These are phyloP conservation scores for Petrocephalus zakoni DNA, from an alignment of 2,113 vertebrate genomes.

Conservation along the genomic window DNA sequence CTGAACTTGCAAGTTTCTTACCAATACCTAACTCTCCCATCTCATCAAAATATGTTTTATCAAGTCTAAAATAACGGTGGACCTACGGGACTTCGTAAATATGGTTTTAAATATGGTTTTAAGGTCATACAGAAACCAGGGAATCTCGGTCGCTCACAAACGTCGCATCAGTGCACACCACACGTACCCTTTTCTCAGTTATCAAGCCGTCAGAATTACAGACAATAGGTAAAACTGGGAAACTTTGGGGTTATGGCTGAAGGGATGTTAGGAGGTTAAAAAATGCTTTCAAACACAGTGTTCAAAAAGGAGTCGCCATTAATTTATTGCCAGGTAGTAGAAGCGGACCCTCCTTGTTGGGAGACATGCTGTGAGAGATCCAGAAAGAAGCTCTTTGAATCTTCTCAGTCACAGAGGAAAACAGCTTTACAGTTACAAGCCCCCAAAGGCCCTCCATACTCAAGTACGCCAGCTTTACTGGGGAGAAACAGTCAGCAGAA, in stretches of 20 bases:
- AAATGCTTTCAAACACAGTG: background rate
- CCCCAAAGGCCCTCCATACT: background rate
- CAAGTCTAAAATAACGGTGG: background rate
- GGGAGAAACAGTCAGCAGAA: background rate
- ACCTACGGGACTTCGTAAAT: background rate
- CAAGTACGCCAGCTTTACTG: background rate
- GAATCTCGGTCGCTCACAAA: background rate
- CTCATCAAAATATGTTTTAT: background rate
- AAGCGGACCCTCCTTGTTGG: background rate
- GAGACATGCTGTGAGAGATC: background rate
- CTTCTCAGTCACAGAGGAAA: background rate
- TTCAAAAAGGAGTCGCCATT: background rate
- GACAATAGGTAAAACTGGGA: background rate
- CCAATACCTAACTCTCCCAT: background rate
- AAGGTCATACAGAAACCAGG: background rate
- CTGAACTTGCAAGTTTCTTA: constrained; percentile 1
- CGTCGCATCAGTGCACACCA: background rate
- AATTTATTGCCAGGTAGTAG: background rate
- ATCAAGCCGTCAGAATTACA: background rate
- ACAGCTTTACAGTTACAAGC: background rate
- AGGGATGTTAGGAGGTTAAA: background rate
- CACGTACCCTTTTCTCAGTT: background rate
- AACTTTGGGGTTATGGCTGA: background rate
- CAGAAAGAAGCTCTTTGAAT: background rate
- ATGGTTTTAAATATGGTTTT: background rate